These are phyloP conservation scores for Slavum lentiscoides DNA, from an alignment of 2,888 invertebrate genomes.

Conservation along the genomic window DNA sequence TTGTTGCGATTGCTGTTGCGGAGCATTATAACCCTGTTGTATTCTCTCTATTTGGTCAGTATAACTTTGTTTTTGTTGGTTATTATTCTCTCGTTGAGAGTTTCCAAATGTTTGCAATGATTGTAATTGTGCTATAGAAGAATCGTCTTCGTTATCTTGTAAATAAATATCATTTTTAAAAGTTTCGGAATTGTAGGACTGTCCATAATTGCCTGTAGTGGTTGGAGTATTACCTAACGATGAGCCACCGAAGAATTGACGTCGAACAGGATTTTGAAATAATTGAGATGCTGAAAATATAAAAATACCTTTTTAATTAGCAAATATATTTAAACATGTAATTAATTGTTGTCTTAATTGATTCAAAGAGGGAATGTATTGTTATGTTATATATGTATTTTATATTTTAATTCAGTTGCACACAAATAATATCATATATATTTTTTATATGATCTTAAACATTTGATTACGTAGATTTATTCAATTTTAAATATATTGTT, in stretches of 20 bases:
- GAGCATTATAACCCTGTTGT: constrained; percentile 25
- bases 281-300: constrained; percentile 25
- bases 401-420: too few species aligned
- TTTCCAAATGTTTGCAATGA: neutral
- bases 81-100: constrained; percentile 1
- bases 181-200: constrained; percentile 10
- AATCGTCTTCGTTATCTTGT: constrained; percentile 8
- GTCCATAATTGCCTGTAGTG: constrained; percentile 8
- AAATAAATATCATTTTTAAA: constrained; percentile 1
- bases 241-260: neutral
- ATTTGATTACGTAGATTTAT: too few species aligned
- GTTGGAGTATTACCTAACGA: constrained; percentile 1
- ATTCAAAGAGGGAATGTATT: neutral
- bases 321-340: neutral
- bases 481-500: too few species aligned
- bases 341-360: neutral
- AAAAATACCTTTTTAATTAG: neutral
- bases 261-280: constrained; percentile 12
- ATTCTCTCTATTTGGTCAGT: constrained; percentile 34
- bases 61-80: constrained; percentile 34
- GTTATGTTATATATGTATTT: too few species aligned
- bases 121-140: constrained; percentile 3
- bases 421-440: too few species aligned
- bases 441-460: too few species aligned
- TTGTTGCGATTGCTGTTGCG: constrained; percentile 16